Percentiles rank a stretch among this genome's conserved stretches.
These are phyloP conservation scores for Bufo bufo DNA, from an alignment of 2,113 vertebrate species.

Conservation along the genomic window DNA sequence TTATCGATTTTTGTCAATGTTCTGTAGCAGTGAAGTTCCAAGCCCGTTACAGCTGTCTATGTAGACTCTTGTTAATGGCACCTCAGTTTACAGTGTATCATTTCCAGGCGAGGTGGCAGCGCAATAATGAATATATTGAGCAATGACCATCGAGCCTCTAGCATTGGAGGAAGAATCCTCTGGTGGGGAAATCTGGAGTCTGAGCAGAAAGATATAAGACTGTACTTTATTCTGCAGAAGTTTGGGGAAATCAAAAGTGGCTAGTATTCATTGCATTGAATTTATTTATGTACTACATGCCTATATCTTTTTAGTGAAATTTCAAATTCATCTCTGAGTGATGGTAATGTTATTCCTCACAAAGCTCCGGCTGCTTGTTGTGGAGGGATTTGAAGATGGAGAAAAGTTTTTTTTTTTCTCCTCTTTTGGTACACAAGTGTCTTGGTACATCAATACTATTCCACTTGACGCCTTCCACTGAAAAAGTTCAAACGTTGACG, in stretches of 20 bases:
- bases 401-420: constrained; percentile 1
- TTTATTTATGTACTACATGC: constrained; percentile 58
- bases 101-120: constrained; percentile 50
- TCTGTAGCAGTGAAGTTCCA: neutral
- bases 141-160: constrained; percentile 51
- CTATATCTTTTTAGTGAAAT: constrained; percentile 59
- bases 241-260: constrained; percentile 59
- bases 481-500: constrained; percentile 19
- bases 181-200: constrained; percentile 46
- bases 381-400: constrained; percentile 56
- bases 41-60: constrained; percentile 46
- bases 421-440: constrained; percentile 38
- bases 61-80: constrained; percentile 53
- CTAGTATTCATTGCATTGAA: constrained; percentile 57
- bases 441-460: constrained; percentile 23
- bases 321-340: constrained; percentile 54
- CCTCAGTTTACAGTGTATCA: constrained; percentile 58
- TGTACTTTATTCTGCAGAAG: constrained; percentile 55
- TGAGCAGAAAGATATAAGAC: constrained; percentile 56
- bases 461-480: constrained; percentile 2
- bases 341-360: constrained; percentile 57
- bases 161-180: constrained; percentile 55
- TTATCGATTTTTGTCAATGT: constrained; percentile 19
- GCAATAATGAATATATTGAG: constrained; percentile 58
- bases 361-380: constrained; percentile 37